A percentile compares a stretch with the other conserved stretches of the same genome.
These are phyloP conservation scores for Laterallus jamaicensis DNA, from an alignment of 2,113 vertebrate species.

Conservation along the genomic window DNA sequence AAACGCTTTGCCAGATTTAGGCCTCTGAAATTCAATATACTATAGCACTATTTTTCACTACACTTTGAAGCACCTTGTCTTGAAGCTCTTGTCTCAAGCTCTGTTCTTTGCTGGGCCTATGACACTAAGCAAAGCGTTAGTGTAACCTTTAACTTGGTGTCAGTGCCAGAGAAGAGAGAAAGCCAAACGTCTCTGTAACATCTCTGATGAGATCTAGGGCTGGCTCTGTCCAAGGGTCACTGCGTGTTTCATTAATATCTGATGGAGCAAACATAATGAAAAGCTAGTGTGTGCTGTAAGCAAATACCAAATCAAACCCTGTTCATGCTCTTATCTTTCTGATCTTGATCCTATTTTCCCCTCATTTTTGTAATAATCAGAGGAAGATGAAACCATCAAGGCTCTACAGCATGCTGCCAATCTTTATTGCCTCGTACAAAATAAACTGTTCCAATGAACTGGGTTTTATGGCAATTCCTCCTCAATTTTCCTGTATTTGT, in stretches of 20 bases:
- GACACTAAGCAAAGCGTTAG: background rate
- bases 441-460: background rate
- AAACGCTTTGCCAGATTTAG: background rate
- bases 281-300: background rate
- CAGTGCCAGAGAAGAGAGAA: background rate
- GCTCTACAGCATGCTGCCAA: background rate
- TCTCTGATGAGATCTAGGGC: background rate
- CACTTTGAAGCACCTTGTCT: background rate
- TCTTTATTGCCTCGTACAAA: background rate
- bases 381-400: background rate
- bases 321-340: background rate
- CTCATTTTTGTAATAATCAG: background rate
- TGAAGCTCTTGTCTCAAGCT: background rate
- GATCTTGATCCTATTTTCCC: background rate
- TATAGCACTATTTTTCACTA: background rate
- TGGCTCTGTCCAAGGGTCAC: background rate
- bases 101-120: background rate
- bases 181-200: background rate
- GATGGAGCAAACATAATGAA: background rate
- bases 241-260: background rate
- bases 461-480: constrained; percentile 12
- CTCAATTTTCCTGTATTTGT: background rate
- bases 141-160: background rate
- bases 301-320: background rate
- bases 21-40: background rate